A percentile compares a stretch with the other conserved stretches of the same genome.
phyloP scores from a whole-genome alignment of 2,797 vertebrate genomes.

The Acrossocheilus wenchowensis region DNA sequence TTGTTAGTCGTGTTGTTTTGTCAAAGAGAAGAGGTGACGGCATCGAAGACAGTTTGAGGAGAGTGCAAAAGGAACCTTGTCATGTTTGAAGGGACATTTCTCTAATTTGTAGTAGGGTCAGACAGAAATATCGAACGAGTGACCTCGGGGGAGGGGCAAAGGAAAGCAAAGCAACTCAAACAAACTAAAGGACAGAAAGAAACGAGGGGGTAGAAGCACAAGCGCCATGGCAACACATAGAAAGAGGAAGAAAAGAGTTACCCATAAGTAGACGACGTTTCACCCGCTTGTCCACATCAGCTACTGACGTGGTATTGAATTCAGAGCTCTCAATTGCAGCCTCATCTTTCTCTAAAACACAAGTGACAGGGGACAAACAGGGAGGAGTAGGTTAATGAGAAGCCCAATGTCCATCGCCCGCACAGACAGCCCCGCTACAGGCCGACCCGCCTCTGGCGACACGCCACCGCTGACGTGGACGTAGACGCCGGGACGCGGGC shows the following conservation, averaged over 20 bases:
- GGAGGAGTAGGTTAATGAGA: conserved; percentile 99
- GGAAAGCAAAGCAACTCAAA: conserved; percentile 54
- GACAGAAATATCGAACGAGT: conserved; percentile 55
- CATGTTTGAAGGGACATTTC: conserved; percentile 56
- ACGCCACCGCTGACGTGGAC: conserved; percentile 9
- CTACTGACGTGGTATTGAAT: conserved; percentile 99
- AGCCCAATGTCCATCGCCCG: conserved; percentile 89
- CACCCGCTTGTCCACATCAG: conserved; percentile 99
- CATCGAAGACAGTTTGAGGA: conserved; percentile 34
- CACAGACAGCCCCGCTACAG: conserved; percentile 62
- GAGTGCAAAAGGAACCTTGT: conserved; percentile 53
- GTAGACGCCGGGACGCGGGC: conserved; percentile 62
- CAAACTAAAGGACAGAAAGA: conserved; percentile 66
- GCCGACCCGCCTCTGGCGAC: conserved; percentile 51
- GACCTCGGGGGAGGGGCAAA: conserved; percentile 27
- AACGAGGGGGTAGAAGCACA: conserved; percentile 75
- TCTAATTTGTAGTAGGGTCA: conserved; percentile 49
- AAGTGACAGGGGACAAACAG: conserved; percentile 99
- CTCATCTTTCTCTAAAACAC: conserved; percentile 99
- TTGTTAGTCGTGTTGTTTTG: conserved; percentile 43
- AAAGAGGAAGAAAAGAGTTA: conserved; percentile 99
- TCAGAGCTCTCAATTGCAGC: conserved; percentile 99
- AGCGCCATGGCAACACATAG: conserved; percentile 93
- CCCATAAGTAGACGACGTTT: conserved; percentile 99
- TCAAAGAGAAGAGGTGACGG: conserved; percentile 19